A percentile compares a stretch with the other conserved stretches of the same genome.
phyloP scores from a whole-genome alignment of 2,113 vertebrate species.

The Pontoporia blainvillei region DNA sequence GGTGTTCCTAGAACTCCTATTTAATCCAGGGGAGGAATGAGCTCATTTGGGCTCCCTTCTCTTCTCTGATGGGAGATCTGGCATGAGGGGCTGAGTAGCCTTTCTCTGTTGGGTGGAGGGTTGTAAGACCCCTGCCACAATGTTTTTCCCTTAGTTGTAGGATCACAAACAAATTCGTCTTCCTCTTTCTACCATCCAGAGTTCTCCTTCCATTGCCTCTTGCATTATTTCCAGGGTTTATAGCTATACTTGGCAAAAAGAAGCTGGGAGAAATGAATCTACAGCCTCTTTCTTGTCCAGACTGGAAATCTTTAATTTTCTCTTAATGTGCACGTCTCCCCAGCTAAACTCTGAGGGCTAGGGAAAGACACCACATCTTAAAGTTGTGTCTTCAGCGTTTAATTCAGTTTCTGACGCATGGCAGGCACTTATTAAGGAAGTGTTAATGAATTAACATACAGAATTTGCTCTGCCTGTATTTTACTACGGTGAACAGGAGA shows the following conservation, averaged over 20 bases:
- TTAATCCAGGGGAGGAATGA: not conserved
- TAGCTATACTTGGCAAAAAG: not conserved
- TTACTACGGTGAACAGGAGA: not conserved
- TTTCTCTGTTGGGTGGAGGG: not conserved
- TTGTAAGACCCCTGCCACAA: not conserved
- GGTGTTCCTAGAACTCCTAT: not conserved
- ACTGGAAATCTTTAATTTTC: not conserved
- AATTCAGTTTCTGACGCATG: constrained; percentile 1
- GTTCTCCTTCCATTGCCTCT: not conserved
- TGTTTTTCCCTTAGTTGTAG: not conserved
- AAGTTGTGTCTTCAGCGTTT: not conserved
- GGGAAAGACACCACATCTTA: not conserved
- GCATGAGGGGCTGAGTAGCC: accelerated
- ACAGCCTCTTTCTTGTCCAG: not conserved
- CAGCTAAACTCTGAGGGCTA: not conserved
- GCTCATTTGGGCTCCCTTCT: not conserved
- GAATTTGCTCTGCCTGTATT: not conserved
- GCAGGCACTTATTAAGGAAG: not conserved
- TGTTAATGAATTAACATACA: not conserved
- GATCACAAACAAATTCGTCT: not conserved
- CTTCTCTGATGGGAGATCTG: not conserved
- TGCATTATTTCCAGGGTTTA: not conserved
- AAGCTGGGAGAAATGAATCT: not conserved
- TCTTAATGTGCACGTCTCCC: not conserved
- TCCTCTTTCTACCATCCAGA: not conserved